phyloP scores from a whole-genome alignment of 53 echinoderm and acorn worm genomes.

The Henricia sp. region DNA sequence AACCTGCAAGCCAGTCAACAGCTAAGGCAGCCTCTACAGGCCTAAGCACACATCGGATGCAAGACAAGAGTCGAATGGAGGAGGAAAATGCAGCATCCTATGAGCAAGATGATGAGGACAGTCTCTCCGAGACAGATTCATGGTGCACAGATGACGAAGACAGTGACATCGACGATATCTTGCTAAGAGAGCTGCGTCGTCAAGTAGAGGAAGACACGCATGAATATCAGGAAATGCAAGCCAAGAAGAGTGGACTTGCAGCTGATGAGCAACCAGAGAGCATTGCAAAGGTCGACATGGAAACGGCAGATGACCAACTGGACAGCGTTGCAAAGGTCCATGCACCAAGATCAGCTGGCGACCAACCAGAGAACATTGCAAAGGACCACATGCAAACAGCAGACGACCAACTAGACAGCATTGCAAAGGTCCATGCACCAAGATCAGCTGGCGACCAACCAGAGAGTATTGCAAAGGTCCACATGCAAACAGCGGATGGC shows the following conservation, averaged over 20 bases:
- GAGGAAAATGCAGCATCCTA: neutral
- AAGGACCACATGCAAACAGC: neutral
- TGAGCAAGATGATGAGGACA: neutral
- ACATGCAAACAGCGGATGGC: neutral
- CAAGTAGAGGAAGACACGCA: too few species aligned
- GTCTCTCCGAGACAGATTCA: neutral
- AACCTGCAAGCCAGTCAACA: conserved; percentile 21
- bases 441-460: neutral
- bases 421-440: neutral
- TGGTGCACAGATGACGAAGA: conserved; percentile 62
- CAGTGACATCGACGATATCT: conserved; percentile 63
- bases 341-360: neutral
- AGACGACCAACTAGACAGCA: neutral
- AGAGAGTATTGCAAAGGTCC: conserved; percentile 24
- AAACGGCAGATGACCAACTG: neutral
- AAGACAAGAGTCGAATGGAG: neutral
- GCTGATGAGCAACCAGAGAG: conserved; percentile 2
- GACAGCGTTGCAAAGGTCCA: conserved; percentile 14
- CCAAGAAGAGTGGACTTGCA: too few species aligned
- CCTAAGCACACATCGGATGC: neutral
- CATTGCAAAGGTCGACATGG: conserved; percentile 2
- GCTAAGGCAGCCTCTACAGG: neutral
- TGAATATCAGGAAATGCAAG: too few species aligned
- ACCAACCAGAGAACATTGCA: conserved; percentile 14
- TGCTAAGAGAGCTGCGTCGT: conserved; percentile 72